A percentile compares a stretch with the other conserved stretches of the same genome.
Evolutionary conservation across 2,113 vertebrate species (phyloP).

Genomic region (Saguinus imperator): DNA sequence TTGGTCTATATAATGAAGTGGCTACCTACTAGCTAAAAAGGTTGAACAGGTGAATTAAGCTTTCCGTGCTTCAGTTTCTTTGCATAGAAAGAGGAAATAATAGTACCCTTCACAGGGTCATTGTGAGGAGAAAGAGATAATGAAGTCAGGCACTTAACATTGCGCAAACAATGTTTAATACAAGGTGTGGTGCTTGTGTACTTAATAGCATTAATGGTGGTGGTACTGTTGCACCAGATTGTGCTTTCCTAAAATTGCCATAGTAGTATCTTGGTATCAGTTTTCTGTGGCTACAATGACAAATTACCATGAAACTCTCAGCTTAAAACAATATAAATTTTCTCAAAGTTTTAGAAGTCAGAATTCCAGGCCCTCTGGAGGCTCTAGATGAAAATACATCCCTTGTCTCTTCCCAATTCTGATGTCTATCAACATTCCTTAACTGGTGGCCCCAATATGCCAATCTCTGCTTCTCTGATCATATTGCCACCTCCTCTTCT

Average conservation of each 20-base stretch:
- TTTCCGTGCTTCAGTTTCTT: neutral
- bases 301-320: neutral
- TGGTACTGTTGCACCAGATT: rapidly evolving
- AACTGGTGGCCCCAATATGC: rapidly evolving
- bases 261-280: neutral
- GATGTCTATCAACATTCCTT: neutral
- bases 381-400: neutral
- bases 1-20: neutral
- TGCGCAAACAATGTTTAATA: neutral
- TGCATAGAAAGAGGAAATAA: neutral
- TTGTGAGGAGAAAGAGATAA: neutral
- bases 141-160: too few relatives aligned
- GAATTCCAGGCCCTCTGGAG: neutral
- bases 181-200: rapidly evolving
- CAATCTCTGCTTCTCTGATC: neutral
- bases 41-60: neutral
- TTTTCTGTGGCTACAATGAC: neutral
- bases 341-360: neutral
- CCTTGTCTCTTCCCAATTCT: neutral
- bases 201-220: rapidly evolving
- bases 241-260: neutral
- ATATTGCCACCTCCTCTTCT: neutral
- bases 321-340: neutral
- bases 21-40: neutral
- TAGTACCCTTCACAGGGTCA: rapidly evolving